A percentile compares a stretch with the other conserved stretches of the same genome.
Evolutionary conservation across 2,888 invertebrate species (phyloP).

Genomic region (Rhagonycha fulva): DNA sequence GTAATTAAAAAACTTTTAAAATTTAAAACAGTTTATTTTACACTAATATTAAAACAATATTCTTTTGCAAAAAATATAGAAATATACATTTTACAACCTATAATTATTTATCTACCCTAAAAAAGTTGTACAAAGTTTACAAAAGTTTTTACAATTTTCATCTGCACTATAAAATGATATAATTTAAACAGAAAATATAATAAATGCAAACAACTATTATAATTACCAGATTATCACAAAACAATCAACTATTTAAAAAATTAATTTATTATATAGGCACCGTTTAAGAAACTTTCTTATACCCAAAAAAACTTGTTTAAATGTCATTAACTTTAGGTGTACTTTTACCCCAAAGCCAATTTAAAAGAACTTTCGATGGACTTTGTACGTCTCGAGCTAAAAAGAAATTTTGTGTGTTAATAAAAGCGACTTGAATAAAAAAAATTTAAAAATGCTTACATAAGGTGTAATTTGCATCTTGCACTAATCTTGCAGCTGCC

Average conservation of each 20-base stretch:
- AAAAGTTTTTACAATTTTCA: constrained; percentile 20
- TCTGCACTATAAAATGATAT: constrained; percentile 1
- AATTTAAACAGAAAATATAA: neutral
- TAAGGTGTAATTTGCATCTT: constrained; percentile 70
- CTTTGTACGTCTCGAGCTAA: constrained; percentile 79
- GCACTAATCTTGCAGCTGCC: constrained; percentile 70
- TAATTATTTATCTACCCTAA: neutral
- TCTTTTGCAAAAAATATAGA: neutral
- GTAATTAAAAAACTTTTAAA: neutral
- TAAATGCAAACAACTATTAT: constrained; percentile 2
- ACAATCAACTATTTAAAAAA: constrained; percentile 5
- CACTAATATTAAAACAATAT: constrained; percentile 1
- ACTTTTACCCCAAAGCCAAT: constrained; percentile 82
- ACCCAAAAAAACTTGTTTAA: constrained; percentile 3
- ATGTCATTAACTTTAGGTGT: constrained; percentile 58
- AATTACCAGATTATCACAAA: neutral
- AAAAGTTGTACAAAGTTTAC: constrained; percentile 25
- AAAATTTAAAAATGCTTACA: constrained; percentile 60
- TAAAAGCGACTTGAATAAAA: neutral
- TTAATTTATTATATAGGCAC: constrained; percentile 4
- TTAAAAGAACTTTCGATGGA: constrained; percentile 76
- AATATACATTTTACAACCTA: constrained; percentile 3
- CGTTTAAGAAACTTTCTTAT: neutral
- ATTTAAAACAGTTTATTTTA: neutral
- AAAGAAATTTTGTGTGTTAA: constrained; percentile 44